Percentiles rank a stretch among this genome's conserved stretches.
These are phyloP conservation scores for Eciton burchellii DNA, from an alignment of 1,140 invertebrate species.

Conservation along the genomic window DNA sequence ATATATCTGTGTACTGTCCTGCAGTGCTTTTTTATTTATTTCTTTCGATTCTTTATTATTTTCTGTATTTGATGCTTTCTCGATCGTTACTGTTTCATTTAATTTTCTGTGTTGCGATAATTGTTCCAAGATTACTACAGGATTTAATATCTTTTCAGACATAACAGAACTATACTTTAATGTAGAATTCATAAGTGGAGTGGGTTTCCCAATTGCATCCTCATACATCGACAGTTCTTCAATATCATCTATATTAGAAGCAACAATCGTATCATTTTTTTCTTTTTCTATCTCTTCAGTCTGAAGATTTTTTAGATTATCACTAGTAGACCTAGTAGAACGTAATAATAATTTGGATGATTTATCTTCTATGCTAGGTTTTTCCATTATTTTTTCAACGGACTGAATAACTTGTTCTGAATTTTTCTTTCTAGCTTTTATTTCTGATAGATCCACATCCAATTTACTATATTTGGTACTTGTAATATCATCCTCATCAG, in stretches of 20 bases:
- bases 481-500: conserved; percentile 71
- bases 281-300: background rate
- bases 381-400: background rate
- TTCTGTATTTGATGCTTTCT: conserved; percentile 1
- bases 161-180: conserved; percentile 76
- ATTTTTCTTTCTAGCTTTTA: background rate
- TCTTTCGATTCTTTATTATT: background rate
- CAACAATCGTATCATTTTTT: conserved; percentile 70
- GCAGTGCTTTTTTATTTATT: conserved; percentile 1
- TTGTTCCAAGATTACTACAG: conserved; percentile 77
- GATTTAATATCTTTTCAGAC: conserved; percentile 77
- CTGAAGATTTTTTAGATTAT: background rate
- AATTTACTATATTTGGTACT: conserved; percentile 70
- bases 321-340: conserved; percentile 27
- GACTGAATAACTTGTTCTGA: background rate
- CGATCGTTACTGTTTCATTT: conserved; percentile 74
- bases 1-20: conserved; percentile 40
- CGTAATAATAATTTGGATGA: background rate
- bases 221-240: conserved; percentile 82
- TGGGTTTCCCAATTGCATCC: conserved; percentile 80
- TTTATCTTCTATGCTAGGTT: background rate
- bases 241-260: conserved; percentile 60
- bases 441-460: conserved; percentile 27
- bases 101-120: conserved; percentile 58
- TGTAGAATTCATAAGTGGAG: conserved; percentile 82